Evolutionary conservation across 1,140 invertebrate species (phyloP).

Genomic region (Drosophila albomicans): DNA sequence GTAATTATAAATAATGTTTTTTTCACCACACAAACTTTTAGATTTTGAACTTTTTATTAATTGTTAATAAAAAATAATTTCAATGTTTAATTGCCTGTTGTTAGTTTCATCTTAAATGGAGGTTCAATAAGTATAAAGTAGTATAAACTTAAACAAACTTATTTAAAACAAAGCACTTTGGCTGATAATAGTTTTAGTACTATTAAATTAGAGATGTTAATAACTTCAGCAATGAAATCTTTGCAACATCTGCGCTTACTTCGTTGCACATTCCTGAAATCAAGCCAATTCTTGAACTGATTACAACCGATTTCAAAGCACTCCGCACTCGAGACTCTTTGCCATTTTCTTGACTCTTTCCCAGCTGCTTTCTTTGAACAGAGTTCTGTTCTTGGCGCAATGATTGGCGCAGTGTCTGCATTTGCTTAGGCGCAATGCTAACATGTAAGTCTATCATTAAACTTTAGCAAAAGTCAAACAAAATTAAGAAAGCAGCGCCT

Average conservation of each 20-base stretch:
- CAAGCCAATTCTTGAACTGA: conserved; percentile 45
- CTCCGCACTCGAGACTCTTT: conserved; percentile 46
- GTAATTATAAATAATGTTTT: no score
- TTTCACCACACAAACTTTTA: no score
- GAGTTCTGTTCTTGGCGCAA: not conserved
- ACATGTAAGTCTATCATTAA: conserved; percentile 71
- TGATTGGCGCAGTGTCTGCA: conserved; percentile 22
- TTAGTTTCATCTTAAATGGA: no score
- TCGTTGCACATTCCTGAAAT: conserved; percentile 4
- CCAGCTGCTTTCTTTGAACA: not conserved
- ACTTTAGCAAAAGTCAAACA: conserved; percentile 78
- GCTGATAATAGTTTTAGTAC: no score
- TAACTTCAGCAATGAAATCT: not conserved
- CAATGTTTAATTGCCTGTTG: no score
- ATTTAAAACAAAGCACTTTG: no score
- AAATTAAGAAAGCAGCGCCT: conserved; percentile 69
- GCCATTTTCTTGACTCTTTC: conserved; percentile 6
- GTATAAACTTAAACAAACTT: no score
- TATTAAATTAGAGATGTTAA: no score
- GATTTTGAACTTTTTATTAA: no score
- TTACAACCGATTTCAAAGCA: conserved; percentile 75
- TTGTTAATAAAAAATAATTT: no score
- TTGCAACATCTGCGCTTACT: not conserved
- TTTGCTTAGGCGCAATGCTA: conserved; percentile 54
- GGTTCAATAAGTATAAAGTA: no score